Evolutionary conservation across 2,888 invertebrate genomes (phyloP).

Genomic region (Acanthosepion pharaonis): DNA sequence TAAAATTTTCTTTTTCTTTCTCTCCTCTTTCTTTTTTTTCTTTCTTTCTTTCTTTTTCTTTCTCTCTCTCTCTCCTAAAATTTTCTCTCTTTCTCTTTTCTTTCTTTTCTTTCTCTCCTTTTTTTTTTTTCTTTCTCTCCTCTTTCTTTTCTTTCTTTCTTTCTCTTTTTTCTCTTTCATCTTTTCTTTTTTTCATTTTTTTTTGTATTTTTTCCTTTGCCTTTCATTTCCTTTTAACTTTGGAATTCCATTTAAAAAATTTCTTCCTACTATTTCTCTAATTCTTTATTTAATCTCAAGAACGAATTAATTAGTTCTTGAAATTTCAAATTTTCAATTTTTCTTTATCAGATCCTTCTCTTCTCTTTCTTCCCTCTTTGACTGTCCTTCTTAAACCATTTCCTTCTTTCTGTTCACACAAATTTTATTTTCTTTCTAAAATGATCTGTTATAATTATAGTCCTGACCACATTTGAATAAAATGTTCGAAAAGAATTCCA

Average conservation of each 20-base stretch:
- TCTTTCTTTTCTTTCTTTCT: background rate
- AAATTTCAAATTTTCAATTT: slow-evolving; percentile 33
- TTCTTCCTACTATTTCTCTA: background rate
- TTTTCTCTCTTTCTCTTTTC: background rate
- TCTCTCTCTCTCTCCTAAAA: background rate
- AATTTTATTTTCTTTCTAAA: background rate
- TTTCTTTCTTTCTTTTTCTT: background rate
- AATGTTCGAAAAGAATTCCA: background rate
- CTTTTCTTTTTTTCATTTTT: background rate
- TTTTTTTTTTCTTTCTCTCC: background rate
- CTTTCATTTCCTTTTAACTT: background rate
- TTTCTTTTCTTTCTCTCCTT: background rate
- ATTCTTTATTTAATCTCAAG: background rate
- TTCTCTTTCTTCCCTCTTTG: too few species aligned
- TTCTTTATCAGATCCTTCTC: background rate
- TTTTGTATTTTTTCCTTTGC: too few species aligned
- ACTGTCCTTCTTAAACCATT: background rate
- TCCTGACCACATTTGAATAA: background rate
- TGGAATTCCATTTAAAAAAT: background rate
- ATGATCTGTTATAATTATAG: background rate
- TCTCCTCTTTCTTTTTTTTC: background rate
- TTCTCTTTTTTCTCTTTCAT: background rate
- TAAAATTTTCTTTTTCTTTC: too few species aligned
- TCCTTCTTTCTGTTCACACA: background rate
- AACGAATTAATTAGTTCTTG: background rate